Evolutionary conservation across 2,888 invertebrate genomes (phyloP).

Genomic region (Drosophila anomalata): DNA sequence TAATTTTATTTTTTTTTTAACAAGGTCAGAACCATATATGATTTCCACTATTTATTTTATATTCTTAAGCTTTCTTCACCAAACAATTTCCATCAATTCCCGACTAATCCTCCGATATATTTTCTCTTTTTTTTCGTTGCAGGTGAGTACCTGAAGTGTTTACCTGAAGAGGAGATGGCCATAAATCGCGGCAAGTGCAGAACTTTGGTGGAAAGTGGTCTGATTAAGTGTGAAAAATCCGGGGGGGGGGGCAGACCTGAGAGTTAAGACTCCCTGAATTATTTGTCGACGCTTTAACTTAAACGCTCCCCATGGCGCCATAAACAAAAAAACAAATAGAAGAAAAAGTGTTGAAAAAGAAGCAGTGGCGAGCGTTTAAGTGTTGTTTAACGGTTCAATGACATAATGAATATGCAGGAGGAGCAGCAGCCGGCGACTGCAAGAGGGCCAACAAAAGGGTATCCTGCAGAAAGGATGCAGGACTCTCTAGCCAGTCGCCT

Average conservation of each 20-base stretch:
- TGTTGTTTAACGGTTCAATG: conserved; percentile 81
- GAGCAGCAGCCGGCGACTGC: conserved; percentile 48
- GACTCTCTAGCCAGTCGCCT: conserved; percentile 22
- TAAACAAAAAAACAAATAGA: conserved; percentile 64
- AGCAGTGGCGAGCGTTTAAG: conserved; percentile 64
- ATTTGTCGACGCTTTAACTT: conserved; percentile 75
- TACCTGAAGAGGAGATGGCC: conserved; percentile 37
- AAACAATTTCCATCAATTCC: conserved; percentile 12
- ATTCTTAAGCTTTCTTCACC: background rate
- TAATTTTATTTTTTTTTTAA: conserved; percentile 12
- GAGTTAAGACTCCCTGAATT: conserved; percentile 39
- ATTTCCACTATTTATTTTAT: background rate
- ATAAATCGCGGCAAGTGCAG: conserved; percentile 72
- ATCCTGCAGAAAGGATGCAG: conserved; percentile 2
- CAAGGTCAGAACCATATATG: conserved; percentile 9
- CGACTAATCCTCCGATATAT: conserved; percentile 29
- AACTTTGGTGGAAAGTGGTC: conserved; percentile 40
- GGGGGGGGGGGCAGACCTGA: conserved; percentile 18
- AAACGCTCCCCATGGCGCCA: conserved; percentile 71
- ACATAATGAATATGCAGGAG: conserved; percentile 77
- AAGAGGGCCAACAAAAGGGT: conserved; percentile 23
- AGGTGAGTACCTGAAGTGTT: conserved; percentile 69
- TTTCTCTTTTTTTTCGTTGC: conserved; percentile 50
- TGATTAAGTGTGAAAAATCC: conserved; percentile 7
- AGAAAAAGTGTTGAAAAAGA: no score